Percentiles rank a stretch among this genome's conserved stretches.
Conservation (phyloP, 1,140 invertebrate species). For the Diorhabda carinulata region DNA sequence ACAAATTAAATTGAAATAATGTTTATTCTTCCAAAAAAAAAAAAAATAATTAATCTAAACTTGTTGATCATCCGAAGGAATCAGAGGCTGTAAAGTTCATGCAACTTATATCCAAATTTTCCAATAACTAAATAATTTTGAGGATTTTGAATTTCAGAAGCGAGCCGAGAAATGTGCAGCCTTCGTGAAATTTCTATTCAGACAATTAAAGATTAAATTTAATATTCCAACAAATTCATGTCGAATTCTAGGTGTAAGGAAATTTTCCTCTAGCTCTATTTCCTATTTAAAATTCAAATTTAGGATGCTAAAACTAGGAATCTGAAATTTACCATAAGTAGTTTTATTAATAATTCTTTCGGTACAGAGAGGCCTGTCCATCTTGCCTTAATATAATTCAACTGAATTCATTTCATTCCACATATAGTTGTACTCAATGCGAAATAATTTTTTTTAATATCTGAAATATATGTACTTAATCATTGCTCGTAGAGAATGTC, state of each 20-base stretch:
- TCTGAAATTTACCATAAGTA: neutral
- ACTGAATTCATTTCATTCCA: too few species aligned
- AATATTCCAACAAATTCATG: conserved; percentile 8
- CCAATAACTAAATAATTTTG: conserved; percentile 4
- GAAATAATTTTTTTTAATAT: too few species aligned
- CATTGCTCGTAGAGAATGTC: too few species aligned
- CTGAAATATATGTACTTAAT: too few species aligned
- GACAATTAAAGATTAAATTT: conserved; percentile 5
- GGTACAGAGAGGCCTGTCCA: too few species aligned
- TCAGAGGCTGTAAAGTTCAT: neutral
- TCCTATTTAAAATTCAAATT: conserved; percentile 9
- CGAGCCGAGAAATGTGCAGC: neutral
- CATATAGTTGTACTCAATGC: too few species aligned
- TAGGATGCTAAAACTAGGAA: neutral
- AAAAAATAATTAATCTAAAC: too few species aligned
- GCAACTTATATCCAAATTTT: neutral
- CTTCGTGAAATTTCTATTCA: conserved; percentile 3
- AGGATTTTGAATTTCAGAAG: neutral
- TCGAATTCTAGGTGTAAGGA: neutral
- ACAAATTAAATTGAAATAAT: too few species aligned
- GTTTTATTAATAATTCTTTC: too few species aligned
- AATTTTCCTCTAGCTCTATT: neutral
- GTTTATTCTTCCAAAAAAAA: too few species aligned
- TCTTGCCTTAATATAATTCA: too few species aligned
- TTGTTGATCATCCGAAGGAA: too few species aligned